Base-by-base conservation (phyloP, 2,113 vertebrate species). In the Corvus moneduloides region DNA sequence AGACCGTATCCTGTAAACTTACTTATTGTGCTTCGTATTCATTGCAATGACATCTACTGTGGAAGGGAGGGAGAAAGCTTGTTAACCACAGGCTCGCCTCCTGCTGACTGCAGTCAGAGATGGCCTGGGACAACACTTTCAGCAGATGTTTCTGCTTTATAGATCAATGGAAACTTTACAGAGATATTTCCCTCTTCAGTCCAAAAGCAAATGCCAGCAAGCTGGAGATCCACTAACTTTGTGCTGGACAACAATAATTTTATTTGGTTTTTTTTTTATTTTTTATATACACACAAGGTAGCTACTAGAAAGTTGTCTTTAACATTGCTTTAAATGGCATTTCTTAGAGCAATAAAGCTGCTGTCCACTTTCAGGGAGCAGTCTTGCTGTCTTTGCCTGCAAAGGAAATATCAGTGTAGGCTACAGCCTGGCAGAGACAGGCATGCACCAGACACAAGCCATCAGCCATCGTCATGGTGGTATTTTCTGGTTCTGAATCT, bases 81-180 rank as follows among this genome's bases (percentile, higher is more conserved):
- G 79, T 96, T 94, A 96, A 97, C 94, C 94, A 44, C 94, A 97
- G 95, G 83, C 94, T 95, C 41, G 26, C 87, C 96, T 97, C 96
- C 95, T 94, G 94, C 95, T 96, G 95, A 72, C 87, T 96, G 89
- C 89, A 91, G 77, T 87, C 30, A 1, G 89, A 89, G 85, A 75
- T 24, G 17, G 87, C 92, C 80, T 81, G 24, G 49, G 89, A 96
- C 85, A 92, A 41, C 87, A 83, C 61, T 95, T 94, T 15, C 54
- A 78, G 80, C 90, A 94, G 94, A 95, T 89, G 86, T 88, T 95
- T 98, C 96, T 97, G 89, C 72, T 97, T 97, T 96, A 89, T 69
- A 93, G 69, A 94, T 89, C 84, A 89, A 94, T 90, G 83, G 94
- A 94, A 97, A 96, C 39, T 86, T 94, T 87, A 61, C 80, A 83